Evolutionary conservation across 2,113 vertebrate genomes (phyloP), one percentile per base, ranked within the genome.

Genomic region (Salvelinus namaycush): DNA sequence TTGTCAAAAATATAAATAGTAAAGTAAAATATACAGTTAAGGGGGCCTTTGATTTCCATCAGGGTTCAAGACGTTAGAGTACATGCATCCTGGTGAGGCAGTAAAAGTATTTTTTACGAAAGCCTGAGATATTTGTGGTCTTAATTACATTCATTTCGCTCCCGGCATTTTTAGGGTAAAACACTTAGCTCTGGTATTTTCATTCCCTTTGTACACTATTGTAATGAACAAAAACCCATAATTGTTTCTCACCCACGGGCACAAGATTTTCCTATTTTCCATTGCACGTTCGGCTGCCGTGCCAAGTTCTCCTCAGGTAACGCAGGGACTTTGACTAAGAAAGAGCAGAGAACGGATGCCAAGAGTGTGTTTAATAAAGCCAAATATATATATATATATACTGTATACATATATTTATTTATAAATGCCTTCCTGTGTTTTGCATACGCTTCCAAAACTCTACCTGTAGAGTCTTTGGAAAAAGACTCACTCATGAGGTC

Each of bases 221-320:
- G 89, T 89, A 89, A 92, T 90, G 85, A 88, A 87, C 81, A 84
- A 85, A 90, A 88, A 86, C 82, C 87, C 86, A 79, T 93, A 89
- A 89, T 90, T 89, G 86, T 90, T 91, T 91, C 88, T 86, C 87
- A 89, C 89, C 88, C 88, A 84, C 75, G 84, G 87, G 90, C 88
- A 83, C 83, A 82, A 82, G 83, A 72, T 76, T 80, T 89, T 89
- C 89, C 80, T 79, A 87, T 90, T 90, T 91, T 90, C 87, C 88
- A 87, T 85, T 27, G 11, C 79, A 81, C 13, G 79, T 85, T 85
- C 73, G 80, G 85, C 75, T 68, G 74, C 79, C 16, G 60, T 86
- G 87, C 86, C 89, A 90, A 86, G 76, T 81, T 88, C 39, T 44
- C 39, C 78, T 81, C 86, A 90, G 86, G 88, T 90, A 83, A 82